Base-by-base conservation (phyloP, 2,797 vertebrate genomes). In the Pogonophryne albipinna region DNA sequence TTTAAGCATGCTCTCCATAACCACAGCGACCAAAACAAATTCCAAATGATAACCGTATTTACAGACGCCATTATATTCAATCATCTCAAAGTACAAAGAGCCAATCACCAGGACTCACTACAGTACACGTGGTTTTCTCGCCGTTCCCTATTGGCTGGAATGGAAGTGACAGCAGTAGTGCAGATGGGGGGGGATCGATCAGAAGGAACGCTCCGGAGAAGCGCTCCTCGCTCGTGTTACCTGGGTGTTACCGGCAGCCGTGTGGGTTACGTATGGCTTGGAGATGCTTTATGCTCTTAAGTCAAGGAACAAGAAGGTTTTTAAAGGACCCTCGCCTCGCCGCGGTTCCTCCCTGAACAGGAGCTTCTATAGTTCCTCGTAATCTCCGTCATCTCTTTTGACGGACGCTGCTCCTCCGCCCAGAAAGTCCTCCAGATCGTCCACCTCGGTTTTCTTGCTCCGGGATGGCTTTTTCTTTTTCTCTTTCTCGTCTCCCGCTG, bases 371-470 rank as follows among this genome's bases (percentile, higher is more conserved):
- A 99, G 96, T 84, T 97, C 98, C 91, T 99, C 98, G 0, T 99
- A 99, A 87, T 98, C 98, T 0, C 96, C 97, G 0, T 96, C 97
- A 0, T 97, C 96, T 34, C 69, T 92, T 93, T 94, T 92, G 74
- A 93, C 45, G 2, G 74, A 1, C 0, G 17, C 93, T 0, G 87
- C 89, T 51, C 94, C 95, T 9, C 96, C 97, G 0, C 96, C 97
- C 80, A 99, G 91, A 82, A 99, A 99, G 83, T 97, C 97, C 90
- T 99, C 98, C 88, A 99, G 92, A 91, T 98, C 97, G 3, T 96
- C 97, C 16, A 96, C 91, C 0, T 93, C 95, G 0, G 88, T 87
- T 82, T 95, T 97, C 90, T 95, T 97, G 85, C 88, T 88, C 84
- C 94, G 89, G 2, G 94, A 77, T 38, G 94, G 94, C 64, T 95